Evolutionary conservation across 2,888 invertebrate genomes (phyloP).

Genomic region (Melanchra persicariae): DNA sequence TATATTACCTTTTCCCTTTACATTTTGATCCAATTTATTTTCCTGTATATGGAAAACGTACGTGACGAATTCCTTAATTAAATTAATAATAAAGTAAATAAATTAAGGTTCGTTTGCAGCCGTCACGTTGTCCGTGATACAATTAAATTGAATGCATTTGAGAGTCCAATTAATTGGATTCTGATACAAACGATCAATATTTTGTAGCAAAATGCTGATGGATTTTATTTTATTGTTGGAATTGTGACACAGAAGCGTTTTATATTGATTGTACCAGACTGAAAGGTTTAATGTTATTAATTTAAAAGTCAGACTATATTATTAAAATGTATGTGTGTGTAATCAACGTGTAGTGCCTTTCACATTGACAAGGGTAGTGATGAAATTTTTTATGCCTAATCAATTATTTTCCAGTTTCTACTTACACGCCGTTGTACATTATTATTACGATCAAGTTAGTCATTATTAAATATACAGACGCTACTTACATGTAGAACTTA

Average conservation of each 20-base stretch:
- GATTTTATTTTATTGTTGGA: conserved; percentile 17
- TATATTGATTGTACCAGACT: neutral
- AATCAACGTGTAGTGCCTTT: no score
- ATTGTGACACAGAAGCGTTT: neutral
- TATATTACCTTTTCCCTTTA: neutral
- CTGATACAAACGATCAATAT: conserved; percentile 12
- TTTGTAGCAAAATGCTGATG: neutral
- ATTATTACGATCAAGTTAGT: no score
- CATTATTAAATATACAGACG: no score
- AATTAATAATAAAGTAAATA: conserved; percentile 27
- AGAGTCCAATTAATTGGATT: conserved; percentile 32
- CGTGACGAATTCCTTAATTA: conserved; percentile 26
- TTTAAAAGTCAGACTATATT: neutral
- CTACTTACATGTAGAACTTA: no score
- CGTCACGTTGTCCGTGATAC: conserved; percentile 18
- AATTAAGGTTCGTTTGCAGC: conserved; percentile 36
- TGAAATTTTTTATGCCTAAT: no score
- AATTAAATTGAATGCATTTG: conserved; percentile 26
- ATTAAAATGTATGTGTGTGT: no score
- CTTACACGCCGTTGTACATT: no score
- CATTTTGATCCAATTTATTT: conserved; percentile 15
- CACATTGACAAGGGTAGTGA: no score
- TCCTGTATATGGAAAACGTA: neutral
- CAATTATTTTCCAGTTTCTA: no score
- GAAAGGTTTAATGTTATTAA: neutral